These are phyloP conservation scores for Eupsilia transversa DNA, from an alignment of 2,888 invertebrate species.

Conservation along the genomic window DNA sequence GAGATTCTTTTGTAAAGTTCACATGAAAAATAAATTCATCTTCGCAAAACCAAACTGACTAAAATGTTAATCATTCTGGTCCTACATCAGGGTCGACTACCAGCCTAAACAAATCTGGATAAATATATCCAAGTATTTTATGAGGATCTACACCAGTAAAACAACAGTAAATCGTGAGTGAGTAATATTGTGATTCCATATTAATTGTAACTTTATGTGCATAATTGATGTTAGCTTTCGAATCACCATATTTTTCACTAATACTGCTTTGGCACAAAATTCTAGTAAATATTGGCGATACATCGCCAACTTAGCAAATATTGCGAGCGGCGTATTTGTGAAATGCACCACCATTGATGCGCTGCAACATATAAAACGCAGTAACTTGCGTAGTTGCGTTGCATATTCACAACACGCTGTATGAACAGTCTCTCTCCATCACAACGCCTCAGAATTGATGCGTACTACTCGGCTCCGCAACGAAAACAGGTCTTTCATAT, in stretches of 20 bases:
- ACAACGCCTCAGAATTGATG: not conserved
- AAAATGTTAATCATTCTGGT: constrained; percentile 27
- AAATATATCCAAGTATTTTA: constrained; percentile 47
- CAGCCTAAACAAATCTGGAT: constrained; percentile 56
- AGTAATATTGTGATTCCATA: constrained; percentile 58
- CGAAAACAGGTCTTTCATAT: not conserved
- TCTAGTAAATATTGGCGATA: not conserved
- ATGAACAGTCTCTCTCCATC: no score
- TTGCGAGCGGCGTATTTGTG: not conserved
- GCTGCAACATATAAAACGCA: not conserved
- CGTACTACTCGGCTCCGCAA: not conserved
- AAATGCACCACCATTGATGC: not conserved
- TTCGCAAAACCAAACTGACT: constrained; percentile 5
- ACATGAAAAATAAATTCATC: not conserved
- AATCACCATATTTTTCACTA: constrained; percentile 56
- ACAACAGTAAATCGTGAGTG: constrained; percentile 36
- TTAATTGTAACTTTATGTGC: constrained; percentile 37
- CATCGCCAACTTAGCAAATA: not conserved
- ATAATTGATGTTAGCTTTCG: constrained; percentile 44
- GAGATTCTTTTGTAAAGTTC: not conserved
- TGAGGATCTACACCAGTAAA: constrained; percentile 50
- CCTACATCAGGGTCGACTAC: constrained; percentile 51
- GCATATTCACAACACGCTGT: not conserved
- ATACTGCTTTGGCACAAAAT: constrained; percentile 42
- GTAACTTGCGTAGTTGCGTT: not conserved